Percentiles rank a stretch among this genome's conserved stretches.
Evolutionary conservation across 2,797 vertebrate genomes (phyloP).

Genomic region (Schizothorax lantsangensis): DNA sequence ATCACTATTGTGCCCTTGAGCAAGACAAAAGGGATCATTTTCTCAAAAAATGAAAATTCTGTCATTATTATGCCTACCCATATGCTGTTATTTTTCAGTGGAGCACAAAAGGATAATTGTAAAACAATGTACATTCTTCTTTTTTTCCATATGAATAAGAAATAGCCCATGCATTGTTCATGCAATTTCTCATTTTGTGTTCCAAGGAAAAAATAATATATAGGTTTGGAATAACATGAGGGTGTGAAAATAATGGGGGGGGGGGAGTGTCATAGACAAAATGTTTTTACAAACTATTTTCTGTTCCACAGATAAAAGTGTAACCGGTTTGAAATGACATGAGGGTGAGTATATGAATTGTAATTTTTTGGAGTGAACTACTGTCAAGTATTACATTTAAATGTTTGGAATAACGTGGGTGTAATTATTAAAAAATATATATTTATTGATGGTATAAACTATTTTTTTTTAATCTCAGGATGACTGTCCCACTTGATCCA

Average conservation of each 20-base stretch:
- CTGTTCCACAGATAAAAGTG: not conserved
- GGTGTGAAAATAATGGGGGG: not conserved
- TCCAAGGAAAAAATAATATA: not conserved
- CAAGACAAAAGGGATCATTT: not conserved
- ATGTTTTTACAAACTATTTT: too few species aligned
- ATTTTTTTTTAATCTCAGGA: not conserved
- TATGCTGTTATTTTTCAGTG: not conserved
- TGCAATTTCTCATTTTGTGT: not conserved
- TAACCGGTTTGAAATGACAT: not conserved
- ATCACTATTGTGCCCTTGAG: slow-evolving; percentile 15
- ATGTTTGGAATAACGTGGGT: not conserved
- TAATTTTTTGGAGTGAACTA: not conserved
- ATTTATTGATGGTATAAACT: not conserved
- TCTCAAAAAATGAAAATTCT: not conserved
- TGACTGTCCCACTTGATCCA: not conserved
- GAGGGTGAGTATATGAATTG: not conserved
- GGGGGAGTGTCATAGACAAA: too few species aligned
- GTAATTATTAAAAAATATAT: not conserved
- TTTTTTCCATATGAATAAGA: not conserved
- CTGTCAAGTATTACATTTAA: not conserved
- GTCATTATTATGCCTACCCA: not conserved
- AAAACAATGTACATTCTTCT: not conserved
- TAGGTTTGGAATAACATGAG: not conserved
- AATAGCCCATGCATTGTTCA: not conserved
- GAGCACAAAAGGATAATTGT: not conserved